Evolutionary conservation across 2,797 vertebrate genomes (phyloP), one percentile per base, ranked within the genome.

Genomic region (Clarias fuscus): DNA sequence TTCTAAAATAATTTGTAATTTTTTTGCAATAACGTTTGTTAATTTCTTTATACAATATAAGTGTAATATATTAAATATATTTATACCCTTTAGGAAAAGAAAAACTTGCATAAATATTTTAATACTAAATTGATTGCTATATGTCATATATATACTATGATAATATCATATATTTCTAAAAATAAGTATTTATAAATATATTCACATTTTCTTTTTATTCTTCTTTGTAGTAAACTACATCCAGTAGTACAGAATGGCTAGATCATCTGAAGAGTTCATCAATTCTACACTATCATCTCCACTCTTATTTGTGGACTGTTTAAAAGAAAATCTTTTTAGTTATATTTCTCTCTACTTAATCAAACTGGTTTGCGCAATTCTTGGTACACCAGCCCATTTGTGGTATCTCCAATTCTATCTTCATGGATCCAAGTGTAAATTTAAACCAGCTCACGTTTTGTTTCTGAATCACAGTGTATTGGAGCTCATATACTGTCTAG

Each of bases 401-500:
- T 78, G 76, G 76, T 61, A 58, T 61, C 76, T 78, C 18, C 40
- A 48, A 20, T 48, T 73, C 0, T 73, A 75, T 75, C 4, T 75
- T 75, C 7, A 33, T 61, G n/a, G 40, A 53, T 5, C 18, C 62
- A 22, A 13, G 20, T 37, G 30, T 14, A 79, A 79, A 79, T 22
- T 61, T 11, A 79, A 10, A 62, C 58, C 56, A 62, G 2, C 56
- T 20, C 53, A 77, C 10, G 48, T 78, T 17, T 61, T 78, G 22
- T 20, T 59, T 1, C 8, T 86, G 5, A 82, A 82, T 53, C 43
- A 82, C 1, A 68, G 17, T 20, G 11, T 68, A 40, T 27, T 82
- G 62, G 80, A 82, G 80, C 64, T 82, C 14, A 27, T 82, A 0
- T 82, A 48, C 43, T 82, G 80, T 65, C 1, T 53, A 8, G 40